phyloP scores from a whole-genome alignment of 2,888 invertebrate genomes.

The Thera obeliscata region DNA sequence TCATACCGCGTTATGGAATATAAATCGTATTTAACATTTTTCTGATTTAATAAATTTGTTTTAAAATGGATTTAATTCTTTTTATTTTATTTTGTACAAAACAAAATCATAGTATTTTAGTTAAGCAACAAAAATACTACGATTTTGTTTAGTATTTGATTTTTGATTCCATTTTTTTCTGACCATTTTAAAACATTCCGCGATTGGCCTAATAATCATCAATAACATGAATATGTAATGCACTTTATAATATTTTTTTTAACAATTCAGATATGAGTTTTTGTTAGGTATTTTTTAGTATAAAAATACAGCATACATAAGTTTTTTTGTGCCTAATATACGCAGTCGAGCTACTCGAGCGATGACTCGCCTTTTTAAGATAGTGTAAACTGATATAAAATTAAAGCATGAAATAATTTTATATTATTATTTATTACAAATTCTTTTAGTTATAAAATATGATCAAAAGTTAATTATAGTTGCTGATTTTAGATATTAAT shows the following conservation, averaged over 20 bases:
- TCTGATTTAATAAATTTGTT: slow-evolving; percentile 48
- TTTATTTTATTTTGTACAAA: slow-evolving; percentile 31
- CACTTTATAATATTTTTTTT: too few species aligned
- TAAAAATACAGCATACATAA: not conserved
- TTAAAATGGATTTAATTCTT: slow-evolving; percentile 39
- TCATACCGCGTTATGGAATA: slow-evolving; percentile 49
- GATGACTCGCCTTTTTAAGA: not conserved
- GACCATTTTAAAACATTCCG: slow-evolving; percentile 47
- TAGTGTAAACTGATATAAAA: not conserved
- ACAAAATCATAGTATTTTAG: slow-evolving; percentile 5
- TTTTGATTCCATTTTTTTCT: slow-evolving; percentile 35
- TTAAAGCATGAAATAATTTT: not conserved
- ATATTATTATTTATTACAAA: slow-evolving; percentile 2
- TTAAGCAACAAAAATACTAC: too few species aligned
- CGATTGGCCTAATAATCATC: slow-evolving; percentile 10
- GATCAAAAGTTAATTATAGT: not conserved
- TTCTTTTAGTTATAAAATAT: not conserved
- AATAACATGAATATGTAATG: not conserved
- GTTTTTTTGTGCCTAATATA: slow-evolving; percentile 1
- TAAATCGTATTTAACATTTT: slow-evolving; percentile 49
- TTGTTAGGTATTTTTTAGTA: not conserved
- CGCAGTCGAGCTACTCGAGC: not conserved
- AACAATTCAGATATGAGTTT: slow-evolving; percentile 31
- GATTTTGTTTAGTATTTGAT: not conserved
- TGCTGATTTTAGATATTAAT: not conserved